phyloP scores from a whole-genome alignment of 2,797 vertebrate genomes.

The Erpetoichthys calabaricus region DNA sequence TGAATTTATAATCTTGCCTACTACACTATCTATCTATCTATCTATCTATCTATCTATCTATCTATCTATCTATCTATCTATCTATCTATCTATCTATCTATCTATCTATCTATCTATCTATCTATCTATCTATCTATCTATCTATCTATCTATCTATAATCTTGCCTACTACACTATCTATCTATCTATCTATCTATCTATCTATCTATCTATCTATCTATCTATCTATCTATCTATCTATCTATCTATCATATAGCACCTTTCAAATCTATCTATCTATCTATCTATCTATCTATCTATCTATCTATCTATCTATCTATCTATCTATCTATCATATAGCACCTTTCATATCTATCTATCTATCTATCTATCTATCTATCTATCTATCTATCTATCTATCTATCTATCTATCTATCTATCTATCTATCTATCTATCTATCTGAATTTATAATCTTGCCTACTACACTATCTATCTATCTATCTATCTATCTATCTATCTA shows the following conservation, averaged over 20 bases:
- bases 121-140: neutral
- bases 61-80: neutral
- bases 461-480: slow-evolving; percentile 21
- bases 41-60: too few species aligned
- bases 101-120: neutral
- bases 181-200: too few species aligned
- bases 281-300: neutral
- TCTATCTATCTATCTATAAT: too few species aligned
- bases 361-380: neutral
- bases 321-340: too few species aligned
- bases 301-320: neutral
- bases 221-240: neutral
- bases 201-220: too few species aligned
- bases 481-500: too few species aligned
- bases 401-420: neutral
- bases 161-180: slow-evolving; percentile 29
- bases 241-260: too few species aligned
- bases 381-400: neutral
- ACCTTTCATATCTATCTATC: too few species aligned
- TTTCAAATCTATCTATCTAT: neutral
- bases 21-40: slow-evolving; percentile 21
- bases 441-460: too few species aligned
- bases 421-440: too few species aligned
- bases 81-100: neutral
- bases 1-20: too few species aligned